Conservation (phyloP, 2,888 invertebrate genomes). For the Monopis laevigella region DNA sequence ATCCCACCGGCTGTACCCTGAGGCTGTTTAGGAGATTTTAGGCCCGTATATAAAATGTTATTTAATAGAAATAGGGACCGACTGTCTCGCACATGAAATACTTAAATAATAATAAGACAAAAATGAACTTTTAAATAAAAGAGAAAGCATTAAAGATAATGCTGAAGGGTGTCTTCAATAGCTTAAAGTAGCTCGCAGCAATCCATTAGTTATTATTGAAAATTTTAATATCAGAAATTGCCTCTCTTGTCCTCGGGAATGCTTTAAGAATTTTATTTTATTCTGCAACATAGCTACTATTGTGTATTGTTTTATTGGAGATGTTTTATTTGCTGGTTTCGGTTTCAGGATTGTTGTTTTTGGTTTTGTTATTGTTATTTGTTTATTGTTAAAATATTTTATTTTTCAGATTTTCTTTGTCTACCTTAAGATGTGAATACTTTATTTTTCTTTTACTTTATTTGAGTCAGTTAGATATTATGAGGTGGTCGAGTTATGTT, state of each 20-base stretch:
- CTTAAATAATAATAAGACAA: constrained; percentile 42
- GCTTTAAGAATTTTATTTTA: constrained; percentile 5
- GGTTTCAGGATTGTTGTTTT: not conserved
- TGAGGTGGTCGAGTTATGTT: too few species aligned
- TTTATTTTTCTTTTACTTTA: too few species aligned
- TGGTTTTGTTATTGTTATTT: not conserved
- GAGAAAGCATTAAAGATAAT: constrained; percentile 22
- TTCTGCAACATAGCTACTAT: constrained; percentile 3
- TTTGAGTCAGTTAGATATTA: too few species aligned
- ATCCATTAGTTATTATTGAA: constrained; percentile 69
- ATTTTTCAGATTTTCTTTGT: too few species aligned
- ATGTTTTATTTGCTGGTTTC: not conserved
- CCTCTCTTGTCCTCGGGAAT: constrained; percentile 21
- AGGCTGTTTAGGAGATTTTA: too few species aligned
- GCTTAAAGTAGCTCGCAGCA: constrained; percentile 19
- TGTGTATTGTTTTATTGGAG: constrained; percentile 4
- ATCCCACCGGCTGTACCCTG: too few species aligned
- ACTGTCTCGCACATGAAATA: constrained; percentile 46
- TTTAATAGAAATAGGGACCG: too few species aligned
- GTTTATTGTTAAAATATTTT: not conserved
- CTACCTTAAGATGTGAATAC: too few species aligned
- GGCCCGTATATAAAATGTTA: too few species aligned
- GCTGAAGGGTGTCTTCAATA: constrained; percentile 48
- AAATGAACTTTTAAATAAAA: constrained; percentile 19
- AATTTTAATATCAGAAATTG: constrained; percentile 68